phyloP scores from a whole-genome alignment of 2,113 vertebrate species.

The Lepus americanus region DNA sequence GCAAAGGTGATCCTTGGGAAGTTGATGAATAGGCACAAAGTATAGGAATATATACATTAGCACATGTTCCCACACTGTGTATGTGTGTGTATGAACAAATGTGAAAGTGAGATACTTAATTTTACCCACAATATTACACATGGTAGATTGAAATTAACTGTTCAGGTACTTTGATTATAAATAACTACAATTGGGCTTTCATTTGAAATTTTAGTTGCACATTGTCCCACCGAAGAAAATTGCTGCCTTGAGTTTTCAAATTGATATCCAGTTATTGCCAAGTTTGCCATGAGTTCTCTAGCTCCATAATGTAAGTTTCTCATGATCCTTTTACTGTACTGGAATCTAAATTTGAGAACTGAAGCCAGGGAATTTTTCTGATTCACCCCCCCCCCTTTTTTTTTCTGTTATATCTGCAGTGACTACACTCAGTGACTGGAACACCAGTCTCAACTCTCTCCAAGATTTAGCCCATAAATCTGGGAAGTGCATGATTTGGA shows the following conservation, averaged over 20 bases:
- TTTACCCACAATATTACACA: neutral
- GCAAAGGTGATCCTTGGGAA: neutral
- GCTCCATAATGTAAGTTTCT: neutral
- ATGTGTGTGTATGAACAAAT: neutral
- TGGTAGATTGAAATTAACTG: constrained; percentile 12
- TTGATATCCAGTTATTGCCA: neutral
- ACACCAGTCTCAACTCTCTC: neutral
- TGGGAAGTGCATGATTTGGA: neutral
- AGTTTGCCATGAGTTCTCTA: neutral
- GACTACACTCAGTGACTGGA: neutral
- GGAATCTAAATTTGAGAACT: neutral
- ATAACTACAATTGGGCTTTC: neutral
- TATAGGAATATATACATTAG: neutral
- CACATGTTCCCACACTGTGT: neutral
- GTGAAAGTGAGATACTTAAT: neutral
- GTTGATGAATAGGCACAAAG: neutral
- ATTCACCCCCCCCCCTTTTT: neutral
- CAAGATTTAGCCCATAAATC: neutral
- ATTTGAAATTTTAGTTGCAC: constrained; percentile 20
- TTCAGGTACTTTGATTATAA: neutral
- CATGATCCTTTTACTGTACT: neutral
- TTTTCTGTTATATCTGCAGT: constrained; percentile 12
- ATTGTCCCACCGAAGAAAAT: neutral
- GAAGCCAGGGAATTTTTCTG: neutral
- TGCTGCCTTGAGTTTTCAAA: constrained; percentile 8